A percentile compares a stretch with the other conserved stretches of the same genome.
These are phyloP conservation scores for Centropus unirufus DNA, from an alignment of 2,113 vertebrate genomes.

Conservation along the genomic window DNA sequence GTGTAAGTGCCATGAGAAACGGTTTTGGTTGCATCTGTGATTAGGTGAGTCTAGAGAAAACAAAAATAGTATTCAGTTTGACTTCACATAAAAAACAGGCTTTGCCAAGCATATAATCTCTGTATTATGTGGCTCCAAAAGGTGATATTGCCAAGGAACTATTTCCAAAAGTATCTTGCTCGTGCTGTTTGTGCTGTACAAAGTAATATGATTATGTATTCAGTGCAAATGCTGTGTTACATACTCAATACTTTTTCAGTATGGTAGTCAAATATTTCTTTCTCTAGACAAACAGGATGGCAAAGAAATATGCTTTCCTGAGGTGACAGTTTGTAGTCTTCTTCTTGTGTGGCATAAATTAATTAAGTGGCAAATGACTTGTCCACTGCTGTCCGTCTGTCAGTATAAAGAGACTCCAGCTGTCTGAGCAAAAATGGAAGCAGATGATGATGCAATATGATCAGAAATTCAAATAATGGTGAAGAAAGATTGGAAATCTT, in stretches of 20 bases:
- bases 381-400: neutral
- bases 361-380: neutral
- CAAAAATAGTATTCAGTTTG: neutral
- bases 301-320: neutral
- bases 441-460: neutral
- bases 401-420: neutral
- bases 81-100: neutral
- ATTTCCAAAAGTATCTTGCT: neutral
- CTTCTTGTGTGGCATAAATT: neutral
- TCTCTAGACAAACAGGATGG: neutral
- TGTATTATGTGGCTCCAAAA: neutral
- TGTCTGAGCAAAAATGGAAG: neutral
- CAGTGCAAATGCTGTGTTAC: rapidly evolving
- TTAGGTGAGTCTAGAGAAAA: neutral
- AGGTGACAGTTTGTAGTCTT: neutral
- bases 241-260: neutral
- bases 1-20: neutral
- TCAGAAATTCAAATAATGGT: neutral
- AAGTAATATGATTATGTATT: neutral
- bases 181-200: neutral
- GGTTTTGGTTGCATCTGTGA: neutral
- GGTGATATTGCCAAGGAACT: neutral
- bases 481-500: neutral
- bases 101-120: neutral
- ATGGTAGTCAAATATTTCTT: neutral